Evolutionary conservation across 1,140 invertebrate species (phyloP).

Genomic region (Hirudo medicinalis): DNA sequence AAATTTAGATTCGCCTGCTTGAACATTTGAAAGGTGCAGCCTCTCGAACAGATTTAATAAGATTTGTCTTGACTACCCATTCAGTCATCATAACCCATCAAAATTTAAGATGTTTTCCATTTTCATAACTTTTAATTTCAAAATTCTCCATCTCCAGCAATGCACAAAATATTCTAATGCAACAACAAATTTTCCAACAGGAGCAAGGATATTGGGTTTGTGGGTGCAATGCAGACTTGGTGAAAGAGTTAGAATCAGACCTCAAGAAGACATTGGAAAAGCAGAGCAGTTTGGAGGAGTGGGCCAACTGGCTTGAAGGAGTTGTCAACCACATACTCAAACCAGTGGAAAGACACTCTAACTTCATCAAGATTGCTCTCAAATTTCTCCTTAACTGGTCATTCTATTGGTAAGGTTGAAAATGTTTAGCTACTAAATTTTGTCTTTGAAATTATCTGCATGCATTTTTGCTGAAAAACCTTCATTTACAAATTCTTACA

Average conservation of each 20-base stretch:
- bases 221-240: constrained; percentile 73
- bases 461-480: neutral
- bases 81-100: no score
- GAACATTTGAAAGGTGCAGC: no score
- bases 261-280: constrained; percentile 84
- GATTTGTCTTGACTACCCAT: no score
- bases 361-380: constrained; percentile 64
- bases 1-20: neutral
- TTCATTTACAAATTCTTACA: neutral
- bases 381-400: constrained; percentile 97
- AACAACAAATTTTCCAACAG: constrained; percentile 25
- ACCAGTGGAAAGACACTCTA: constrained; percentile 59
- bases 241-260: constrained; percentile 74
- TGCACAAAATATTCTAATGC: neutral
- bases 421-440: no score
- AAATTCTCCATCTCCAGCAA: neutral
- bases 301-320: constrained; percentile 88
- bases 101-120: no score
- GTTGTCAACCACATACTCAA: constrained; percentile 74
- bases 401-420: constrained; percentile 66
- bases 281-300: constrained; percentile 84
- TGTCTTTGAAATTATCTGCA: no score
- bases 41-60: no score
- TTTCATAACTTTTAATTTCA: no score
- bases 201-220: constrained; percentile 90